Evolutionary conservation across 2,113 vertebrate species (phyloP).

Genomic region (Ptilorrhoa leucosticta): DNA sequence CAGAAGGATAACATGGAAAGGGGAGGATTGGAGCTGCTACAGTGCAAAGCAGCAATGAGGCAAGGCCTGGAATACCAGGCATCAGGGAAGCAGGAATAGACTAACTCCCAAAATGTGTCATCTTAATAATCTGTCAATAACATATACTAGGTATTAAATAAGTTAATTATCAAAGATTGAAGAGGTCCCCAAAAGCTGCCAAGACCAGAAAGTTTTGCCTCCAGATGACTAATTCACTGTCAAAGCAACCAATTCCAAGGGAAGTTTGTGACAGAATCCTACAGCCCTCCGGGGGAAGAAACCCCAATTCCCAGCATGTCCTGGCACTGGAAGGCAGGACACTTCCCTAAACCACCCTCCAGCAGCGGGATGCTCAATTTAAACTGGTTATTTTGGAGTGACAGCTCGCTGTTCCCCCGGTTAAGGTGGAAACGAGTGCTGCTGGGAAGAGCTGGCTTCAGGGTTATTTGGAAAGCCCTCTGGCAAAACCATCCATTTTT

Average conservation of each 20-base stretch:
- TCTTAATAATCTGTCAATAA: neutral
- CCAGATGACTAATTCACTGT: neutral
- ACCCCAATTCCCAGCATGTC: neutral
- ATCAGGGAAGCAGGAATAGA: neutral
- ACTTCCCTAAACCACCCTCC: no score
- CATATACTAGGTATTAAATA: fast-evolving
- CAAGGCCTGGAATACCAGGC: fast-evolving
- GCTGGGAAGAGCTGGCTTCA: neutral
- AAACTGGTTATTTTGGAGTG: neutral
- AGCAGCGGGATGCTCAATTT: neutral
- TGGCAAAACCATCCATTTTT: neutral
- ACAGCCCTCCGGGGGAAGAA: neutral
- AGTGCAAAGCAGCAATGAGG: neutral
- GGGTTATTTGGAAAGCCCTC: neutral
- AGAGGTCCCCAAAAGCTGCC: neutral
- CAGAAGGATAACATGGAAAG: fast-evolving
- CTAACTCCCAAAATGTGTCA: fast-evolving
- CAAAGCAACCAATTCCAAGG: neutral
- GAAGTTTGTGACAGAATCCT: neutral
- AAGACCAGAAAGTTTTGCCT: fast-evolving
- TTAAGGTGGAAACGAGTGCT: neutral
- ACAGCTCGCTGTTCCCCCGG: neutral
- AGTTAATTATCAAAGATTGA: neutral
- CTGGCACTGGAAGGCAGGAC: fast-evolving
- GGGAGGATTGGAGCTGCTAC: fast-evolving